A percentile compares a stretch with the other conserved stretches of the same genome.
These are phyloP conservation scores for Empidonax alnorum DNA, from an alignment of 2,113 vertebrate species.

Conservation along the genomic window DNA sequence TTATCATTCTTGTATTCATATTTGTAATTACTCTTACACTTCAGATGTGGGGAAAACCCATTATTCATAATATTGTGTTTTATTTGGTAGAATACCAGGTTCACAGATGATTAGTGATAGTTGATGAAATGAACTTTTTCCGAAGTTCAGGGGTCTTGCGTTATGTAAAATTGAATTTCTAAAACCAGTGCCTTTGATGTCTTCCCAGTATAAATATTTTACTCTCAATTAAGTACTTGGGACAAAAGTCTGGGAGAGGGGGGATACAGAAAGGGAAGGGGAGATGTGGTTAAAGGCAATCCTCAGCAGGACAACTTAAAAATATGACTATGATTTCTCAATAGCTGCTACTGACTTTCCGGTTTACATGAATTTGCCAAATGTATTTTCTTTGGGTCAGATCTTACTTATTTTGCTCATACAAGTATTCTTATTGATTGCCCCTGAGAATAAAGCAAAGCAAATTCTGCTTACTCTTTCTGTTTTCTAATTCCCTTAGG, in stretches of 20 bases:
- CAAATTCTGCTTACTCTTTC: slow-evolving; percentile 17
- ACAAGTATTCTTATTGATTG: slow-evolving; percentile 5
- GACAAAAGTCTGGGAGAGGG: slow-evolving; percentile 32
- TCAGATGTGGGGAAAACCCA: slow-evolving; percentile 46
- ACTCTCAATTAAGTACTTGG: slow-evolving; percentile 48
- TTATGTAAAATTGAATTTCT: slow-evolving; percentile 67
- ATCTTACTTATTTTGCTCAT: slow-evolving; percentile 20
- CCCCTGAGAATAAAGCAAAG: background rate
- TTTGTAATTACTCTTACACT: slow-evolving; percentile 50
- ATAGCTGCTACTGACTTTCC: slow-evolving; percentile 61
- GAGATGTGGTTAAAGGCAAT: slow-evolving; percentile 52
- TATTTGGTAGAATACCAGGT: slow-evolving; percentile 72
- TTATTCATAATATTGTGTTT: slow-evolving; percentile 72
- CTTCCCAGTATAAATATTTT: slow-evolving; percentile 70
- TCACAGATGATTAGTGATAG: slow-evolving; percentile 69
- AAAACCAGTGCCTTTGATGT: slow-evolving; percentile 66
- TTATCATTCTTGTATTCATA: slow-evolving; percentile 15
- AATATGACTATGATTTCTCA: slow-evolving; percentile 60
- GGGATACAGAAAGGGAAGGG: background rate
- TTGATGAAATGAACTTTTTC: slow-evolving; percentile 70
- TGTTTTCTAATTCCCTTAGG: background rate
- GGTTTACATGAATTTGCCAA: slow-evolving; percentile 52
- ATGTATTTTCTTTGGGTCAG: slow-evolving; percentile 41
- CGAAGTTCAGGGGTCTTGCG: slow-evolving; percentile 54
- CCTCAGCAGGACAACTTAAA: slow-evolving; percentile 39